Percentiles rank a stretch among this genome's conserved stretches.
Evolutionary conservation across 2,113 vertebrate genomes (phyloP).

Genomic region (Pterophyllum scalare): DNA sequence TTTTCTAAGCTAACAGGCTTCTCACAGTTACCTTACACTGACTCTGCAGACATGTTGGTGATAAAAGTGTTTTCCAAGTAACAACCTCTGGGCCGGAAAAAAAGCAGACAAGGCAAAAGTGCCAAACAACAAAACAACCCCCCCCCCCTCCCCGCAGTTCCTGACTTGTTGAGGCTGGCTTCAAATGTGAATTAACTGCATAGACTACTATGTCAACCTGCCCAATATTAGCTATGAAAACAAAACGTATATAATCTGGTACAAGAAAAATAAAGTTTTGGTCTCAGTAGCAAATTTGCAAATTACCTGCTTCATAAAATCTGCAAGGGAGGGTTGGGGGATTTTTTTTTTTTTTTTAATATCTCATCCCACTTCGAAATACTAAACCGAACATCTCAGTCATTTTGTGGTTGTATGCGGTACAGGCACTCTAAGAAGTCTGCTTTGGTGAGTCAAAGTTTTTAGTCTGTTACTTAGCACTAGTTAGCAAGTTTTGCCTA

Average conservation of each 20-base stretch:
- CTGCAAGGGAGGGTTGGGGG: too few relatives aligned
- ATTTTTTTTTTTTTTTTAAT: too few relatives aligned
- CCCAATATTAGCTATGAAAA: too few relatives aligned
- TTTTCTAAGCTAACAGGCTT: background rate
- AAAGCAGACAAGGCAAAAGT: background rate
- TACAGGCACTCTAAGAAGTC: background rate
- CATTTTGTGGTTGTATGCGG: background rate
- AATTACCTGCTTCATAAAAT: too few relatives aligned
- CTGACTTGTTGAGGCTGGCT: too few relatives aligned
- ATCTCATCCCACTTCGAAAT: too few relatives aligned
- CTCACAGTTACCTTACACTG: background rate
- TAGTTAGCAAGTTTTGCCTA: slow-evolving; percentile 4
- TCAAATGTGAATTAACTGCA: too few relatives aligned
- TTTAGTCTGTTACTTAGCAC: slow-evolving; percentile 2
- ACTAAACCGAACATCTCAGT: background rate
- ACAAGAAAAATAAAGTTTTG: too few relatives aligned
- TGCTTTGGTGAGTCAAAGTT: background rate
- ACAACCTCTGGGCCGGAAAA: background rate
- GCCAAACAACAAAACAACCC: background rate
- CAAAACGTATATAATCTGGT: too few relatives aligned
- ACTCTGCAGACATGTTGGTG: background rate
- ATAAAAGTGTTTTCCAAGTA: background rate
- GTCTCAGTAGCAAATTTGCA: too few relatives aligned
- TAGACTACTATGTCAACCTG: too few relatives aligned
- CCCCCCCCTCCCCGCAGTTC: too few relatives aligned